A percentile compares a stretch with the other conserved stretches of the same genome.
These are phyloP conservation scores for Brachirus orientalis DNA, from an alignment of 2,113 vertebrate genomes.

Conservation along the genomic window DNA sequence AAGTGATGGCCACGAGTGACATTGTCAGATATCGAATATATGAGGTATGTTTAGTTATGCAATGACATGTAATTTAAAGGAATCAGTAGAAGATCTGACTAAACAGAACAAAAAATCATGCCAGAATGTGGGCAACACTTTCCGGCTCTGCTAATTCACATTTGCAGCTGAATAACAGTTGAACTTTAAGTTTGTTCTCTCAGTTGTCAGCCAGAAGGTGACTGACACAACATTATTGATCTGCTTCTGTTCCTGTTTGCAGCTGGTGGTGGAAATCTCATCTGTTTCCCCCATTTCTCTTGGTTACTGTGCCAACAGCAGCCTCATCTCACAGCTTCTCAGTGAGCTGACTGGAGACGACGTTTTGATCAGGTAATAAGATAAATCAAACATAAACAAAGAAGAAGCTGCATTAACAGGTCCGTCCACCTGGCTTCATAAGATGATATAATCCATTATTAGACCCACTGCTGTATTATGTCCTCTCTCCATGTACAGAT, in stretches of 20 bases:
- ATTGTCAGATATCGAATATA: constrained; percentile 92
- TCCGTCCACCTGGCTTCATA: too few species aligned
- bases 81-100: not conserved
- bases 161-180: not conserved
- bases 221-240: not conserved
- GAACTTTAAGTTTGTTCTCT: not conserved
- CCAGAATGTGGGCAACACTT: not conserved
- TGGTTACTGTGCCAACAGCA: constrained; percentile 87
- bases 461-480: too few species aligned
- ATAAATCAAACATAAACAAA: not conserved
- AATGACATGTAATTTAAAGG: not conserved
- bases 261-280: constrained; percentile 91
- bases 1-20: constrained; percentile 89
- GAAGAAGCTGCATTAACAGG: not conserved
- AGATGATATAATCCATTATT: too few species aligned
- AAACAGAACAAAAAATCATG: not conserved
- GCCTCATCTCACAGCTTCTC: constrained; percentile 88
- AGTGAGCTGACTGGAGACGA: constrained; percentile 93
- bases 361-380: constrained; percentile 88
- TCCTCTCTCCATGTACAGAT: too few species aligned
- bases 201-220: not conserved
- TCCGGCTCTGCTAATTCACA: not conserved
- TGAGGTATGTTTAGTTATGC: constrained; percentile 82
- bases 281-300: constrained; percentile 88
- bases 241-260: constrained; percentile 31